Evolutionary conservation across 1,140 invertebrate genomes (phyloP).

Genomic region (Drosophila aff.): DNA sequence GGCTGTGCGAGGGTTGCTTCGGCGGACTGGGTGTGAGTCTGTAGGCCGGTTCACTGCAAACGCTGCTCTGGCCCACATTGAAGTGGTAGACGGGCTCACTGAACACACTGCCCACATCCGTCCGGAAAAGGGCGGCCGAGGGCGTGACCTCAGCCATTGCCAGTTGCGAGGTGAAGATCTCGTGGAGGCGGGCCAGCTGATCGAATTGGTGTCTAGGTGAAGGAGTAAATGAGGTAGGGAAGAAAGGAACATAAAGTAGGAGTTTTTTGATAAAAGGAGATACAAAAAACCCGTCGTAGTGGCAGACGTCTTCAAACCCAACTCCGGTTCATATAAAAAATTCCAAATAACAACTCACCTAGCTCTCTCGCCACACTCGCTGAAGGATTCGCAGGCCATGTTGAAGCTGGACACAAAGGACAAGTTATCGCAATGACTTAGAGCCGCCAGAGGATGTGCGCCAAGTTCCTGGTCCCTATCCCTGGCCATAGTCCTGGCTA

Average conservation of each 20-base stretch:
- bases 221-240: neutral
- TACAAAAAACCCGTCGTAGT: neutral
- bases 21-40: conserved; percentile 83
- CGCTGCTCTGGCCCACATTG: conserved; percentile 90
- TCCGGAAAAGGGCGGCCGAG: conserved; percentile 86
- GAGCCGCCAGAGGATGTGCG: conserved; percentile 92
- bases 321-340: too few species aligned
- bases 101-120: conserved; percentile 90
- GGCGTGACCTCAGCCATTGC: conserved; percentile 90
- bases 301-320: neutral
- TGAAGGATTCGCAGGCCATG: conserved; percentile 89
- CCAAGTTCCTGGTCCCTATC: conserved; percentile 88
- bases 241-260: neutral
- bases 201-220: conserved; percentile 87
- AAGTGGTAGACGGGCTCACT: conserved; percentile 92
- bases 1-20: conserved; percentile 78
- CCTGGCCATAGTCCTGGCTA: conserved; percentile 93
- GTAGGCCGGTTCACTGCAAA: conserved; percentile 86
- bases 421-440: conserved; percentile 94
- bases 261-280: neutral
- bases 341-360: conserved; percentile 50
- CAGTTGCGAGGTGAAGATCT: conserved; percentile 89
- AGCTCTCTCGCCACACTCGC: conserved; percentile 82
- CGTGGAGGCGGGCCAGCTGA: conserved; percentile 89
- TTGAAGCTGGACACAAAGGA: conserved; percentile 94